Evolutionary conservation across 2,113 vertebrate genomes (phyloP), one percentile per base, ranked within the genome.

Genomic region (Steatornis caripensis): DNA sequence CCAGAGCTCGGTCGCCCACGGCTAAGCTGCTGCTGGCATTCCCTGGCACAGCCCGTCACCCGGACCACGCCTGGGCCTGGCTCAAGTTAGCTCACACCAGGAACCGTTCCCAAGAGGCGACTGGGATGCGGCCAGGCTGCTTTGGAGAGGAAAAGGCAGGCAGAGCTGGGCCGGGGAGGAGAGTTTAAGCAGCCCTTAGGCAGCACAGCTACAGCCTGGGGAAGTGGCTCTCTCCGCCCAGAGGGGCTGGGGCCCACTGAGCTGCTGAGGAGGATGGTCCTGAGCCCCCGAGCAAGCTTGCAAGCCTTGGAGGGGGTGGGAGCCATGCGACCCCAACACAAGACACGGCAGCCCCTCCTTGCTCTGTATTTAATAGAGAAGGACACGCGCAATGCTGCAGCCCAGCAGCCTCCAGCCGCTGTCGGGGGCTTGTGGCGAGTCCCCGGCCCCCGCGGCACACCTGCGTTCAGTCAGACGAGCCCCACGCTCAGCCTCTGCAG

Each of bases 361-460:
- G 51, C 87, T 96, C 71, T 26, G 15, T n/a, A 10, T 97, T 97
- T 97, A 95, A 95, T 95, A 54, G 43, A n/a, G n/a, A n/a, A n/a
- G n/a, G n/a, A 92, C 22, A 5, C 2, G 0, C 8, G 48, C 15
- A 5, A 17, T 0, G 23, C 45, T 49, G 62, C 54, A 68, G 46
- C 30, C n/a, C 58, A 7, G 53, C 36, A 41, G 26, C n/a, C 22
- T n/a, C 43, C 0, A 1, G n/a, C 46, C 8, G 5, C 34, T 1
- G 5, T n/a, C n/a, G n/a, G n/a, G 55, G 68, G 13, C 78, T 54
- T 30, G 2, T 0, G 0, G n/a, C 0, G 0, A 48, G 69, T 30
- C 41, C 71, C 62, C 0, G 1, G 48, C 6, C 20, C 34, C 87
- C 0, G 0, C 2, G 5, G 43, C 78, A 64, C 17, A 15, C 9